A percentile compares a stretch with the other conserved stretches of the same genome.
These are phyloP conservation scores for Carapus acus DNA, from an alignment of 2,797 vertebrate genomes.

Conservation along the genomic window DNA sequence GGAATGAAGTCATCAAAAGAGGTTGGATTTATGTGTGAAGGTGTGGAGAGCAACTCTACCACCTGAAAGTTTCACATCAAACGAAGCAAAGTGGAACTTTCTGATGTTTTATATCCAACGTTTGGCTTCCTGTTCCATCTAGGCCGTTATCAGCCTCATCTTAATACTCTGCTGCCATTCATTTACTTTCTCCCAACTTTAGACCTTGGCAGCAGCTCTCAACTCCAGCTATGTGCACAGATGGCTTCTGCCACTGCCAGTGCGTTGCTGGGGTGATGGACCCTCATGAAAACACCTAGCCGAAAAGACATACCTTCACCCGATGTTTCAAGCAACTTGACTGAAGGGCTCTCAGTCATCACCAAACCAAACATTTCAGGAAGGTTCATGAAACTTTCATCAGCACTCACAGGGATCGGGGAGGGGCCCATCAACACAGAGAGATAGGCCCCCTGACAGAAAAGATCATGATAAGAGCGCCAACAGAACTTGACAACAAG, in stretches of 20 bases:
- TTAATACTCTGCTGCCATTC: conserved; percentile 35
- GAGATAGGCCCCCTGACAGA: conserved; percentile 38
- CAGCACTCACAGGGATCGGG: conserved; percentile 39
- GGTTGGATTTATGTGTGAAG: too few species aligned
- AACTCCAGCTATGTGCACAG: conserved; percentile 33
- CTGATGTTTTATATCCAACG: too few species aligned
- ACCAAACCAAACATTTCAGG: conserved; percentile 42
- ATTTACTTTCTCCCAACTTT: conserved; percentile 27
- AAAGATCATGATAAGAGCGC: conserved; percentile 39
- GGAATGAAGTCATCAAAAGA: too few species aligned
- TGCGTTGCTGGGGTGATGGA: conserved; percentile 40
- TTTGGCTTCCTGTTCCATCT: too few species aligned
- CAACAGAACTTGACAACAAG: conserved; percentile 31
- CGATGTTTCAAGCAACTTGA: conserved; percentile 47
- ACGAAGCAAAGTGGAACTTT: too few species aligned
- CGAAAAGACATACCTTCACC: conserved; percentile 48
- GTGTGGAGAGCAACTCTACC: too few species aligned
- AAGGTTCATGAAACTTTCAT: conserved; percentile 62
- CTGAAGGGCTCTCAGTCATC: conserved; percentile 49
- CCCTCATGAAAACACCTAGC: conserved; percentile 38
- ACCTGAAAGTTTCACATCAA: too few species aligned
- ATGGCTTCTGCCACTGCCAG: conserved; percentile 41
- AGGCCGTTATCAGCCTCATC: conserved; percentile 25
- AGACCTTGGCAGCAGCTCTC: conserved; percentile 24
- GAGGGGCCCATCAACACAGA: conserved; percentile 38